Percentiles rank a stretch among this genome's conserved stretches.
Evolutionary conservation across 2,888 invertebrate genomes (phyloP).

Genomic region (Ptilodon capucinus): DNA sequence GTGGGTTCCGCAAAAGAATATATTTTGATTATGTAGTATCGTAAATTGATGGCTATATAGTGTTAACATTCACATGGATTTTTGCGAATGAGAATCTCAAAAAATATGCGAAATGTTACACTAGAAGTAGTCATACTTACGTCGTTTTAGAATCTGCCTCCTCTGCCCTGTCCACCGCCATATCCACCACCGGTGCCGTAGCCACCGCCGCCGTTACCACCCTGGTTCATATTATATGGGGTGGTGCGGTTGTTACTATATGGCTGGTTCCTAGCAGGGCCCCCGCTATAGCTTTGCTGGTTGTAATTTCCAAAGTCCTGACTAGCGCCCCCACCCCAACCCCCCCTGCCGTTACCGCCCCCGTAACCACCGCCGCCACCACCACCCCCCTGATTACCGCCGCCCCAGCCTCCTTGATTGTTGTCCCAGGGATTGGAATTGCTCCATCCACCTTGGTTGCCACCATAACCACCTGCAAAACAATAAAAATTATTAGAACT

Average conservation of each 20-base stretch:
- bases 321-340: slow-evolving; percentile 71
- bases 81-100: too few relatives aligned
- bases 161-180: slow-evolving; percentile 71
- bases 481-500: not conserved
- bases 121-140: slow-evolving; percentile 65
- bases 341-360: slow-evolving; percentile 76
- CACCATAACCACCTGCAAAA: slow-evolving; percentile 76
- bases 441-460: slow-evolving; percentile 82
- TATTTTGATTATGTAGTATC: too few relatives aligned
- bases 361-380: slow-evolving; percentile 58
- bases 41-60: too few relatives aligned
- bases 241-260: slow-evolving; percentile 86
- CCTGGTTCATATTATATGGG: slow-evolving; percentile 87
- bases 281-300: slow-evolving; percentile 93
- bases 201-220: slow-evolving; percentile 76
- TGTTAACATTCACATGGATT: too few relatives aligned
- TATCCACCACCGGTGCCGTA: slow-evolving; percentile 73
- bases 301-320: slow-evolving; percentile 90
- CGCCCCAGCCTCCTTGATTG: slow-evolving; percentile 82
- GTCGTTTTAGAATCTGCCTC: slow-evolving; percentile 57
- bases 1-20: too few relatives aligned
- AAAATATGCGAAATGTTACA: too few relatives aligned
- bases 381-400: slow-evolving; percentile 39
- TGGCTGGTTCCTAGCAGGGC: slow-evolving; percentile 91
- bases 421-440: slow-evolving; percentile 79